Conservation (phyloP, 2,113 vertebrate species). For the Arvicanthis niloticus region DNA sequence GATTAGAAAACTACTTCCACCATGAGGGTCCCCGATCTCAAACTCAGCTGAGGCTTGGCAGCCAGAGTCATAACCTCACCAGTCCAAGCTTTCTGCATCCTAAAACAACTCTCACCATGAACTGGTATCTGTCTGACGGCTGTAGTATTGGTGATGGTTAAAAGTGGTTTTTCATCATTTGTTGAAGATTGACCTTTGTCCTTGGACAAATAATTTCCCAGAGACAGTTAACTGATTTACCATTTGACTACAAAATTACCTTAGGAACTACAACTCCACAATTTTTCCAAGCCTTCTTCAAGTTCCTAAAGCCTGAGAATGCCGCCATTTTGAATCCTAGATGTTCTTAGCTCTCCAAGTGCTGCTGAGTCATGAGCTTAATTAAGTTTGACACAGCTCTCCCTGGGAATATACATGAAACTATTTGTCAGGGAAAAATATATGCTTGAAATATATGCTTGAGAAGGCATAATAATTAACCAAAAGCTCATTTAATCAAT, state of each 20-base stretch:
- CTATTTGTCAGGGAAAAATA: constrained; percentile 52
- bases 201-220: constrained; percentile 33
- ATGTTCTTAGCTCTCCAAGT: background rate
- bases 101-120: constrained; percentile 21
- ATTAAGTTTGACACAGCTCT: background rate
- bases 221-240: background rate
- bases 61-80: background rate
- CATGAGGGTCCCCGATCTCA: background rate
- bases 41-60: background rate
- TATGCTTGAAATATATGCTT: constrained; percentile 21
- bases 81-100: background rate
- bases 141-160: background rate
- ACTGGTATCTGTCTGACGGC: background rate
- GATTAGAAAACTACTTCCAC: background rate
- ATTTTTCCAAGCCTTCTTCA: constrained; percentile 19
- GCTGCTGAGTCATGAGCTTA: background rate
- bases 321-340: constrained; percentile 34
- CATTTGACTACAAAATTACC: constrained; percentile 2
- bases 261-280: constrained; percentile 23
- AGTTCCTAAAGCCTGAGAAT: background rate
- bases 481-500: constrained; percentile 34
- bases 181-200: constrained; percentile 43
- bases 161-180: background rate
- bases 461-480: constrained; percentile 38
- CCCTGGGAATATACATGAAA: background rate